Evolutionary conservation across 2,113 vertebrate genomes (phyloP), one percentile per base, ranked within the genome.

Genomic region (Pithys albifrons): DNA sequence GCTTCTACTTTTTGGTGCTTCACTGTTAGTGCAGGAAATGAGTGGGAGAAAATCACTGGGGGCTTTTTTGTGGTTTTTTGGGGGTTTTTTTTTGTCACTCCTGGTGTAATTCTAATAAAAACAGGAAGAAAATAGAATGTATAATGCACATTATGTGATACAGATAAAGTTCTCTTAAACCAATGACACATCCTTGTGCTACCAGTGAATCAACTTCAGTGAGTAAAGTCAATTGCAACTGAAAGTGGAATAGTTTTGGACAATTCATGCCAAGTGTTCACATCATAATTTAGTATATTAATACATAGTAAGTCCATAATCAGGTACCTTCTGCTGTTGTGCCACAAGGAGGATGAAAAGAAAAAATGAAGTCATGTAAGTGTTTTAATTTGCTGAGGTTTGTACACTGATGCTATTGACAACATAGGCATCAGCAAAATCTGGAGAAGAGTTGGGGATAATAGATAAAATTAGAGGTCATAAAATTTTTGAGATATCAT

Each of bases 71-170:
- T 8, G 62, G 8, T 18, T 37, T 74, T 75, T 10, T 39, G 39
- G 39, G 39, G 39, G 39, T 39, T 86, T 75, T n/a, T 46, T 75
- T 86, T 75, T n/a, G 41, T 76, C 22, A 16, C 2, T 82, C 41
- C 27, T 89, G 27, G 23, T 91, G 19, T 59, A n/a, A 27, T 87
- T 93, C 76, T 39, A 87, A 83, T 71, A 54, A 82, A 85, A 93
- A 85, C 55, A 91, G 70, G 82, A 90, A 95, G 59, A 90, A 95
- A 93, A 77, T 29, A 79, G 43, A 96, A 78, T 45, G 70, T 81
- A 33, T 52, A 76, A 72, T 48, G 17, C 57, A 71, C 49, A 49
- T 35, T 81, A 62, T 43, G 49, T 83, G 81, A 72, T 66, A 66
- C 41, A 75, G 84, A 58, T 54, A 87, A 37, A 83, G 48, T 27